Percentiles rank a stretch among this genome's conserved stretches.
phyloP scores from a whole-genome alignment of 2,888 invertebrate species.

The Liodrosophila aerea region DNA sequence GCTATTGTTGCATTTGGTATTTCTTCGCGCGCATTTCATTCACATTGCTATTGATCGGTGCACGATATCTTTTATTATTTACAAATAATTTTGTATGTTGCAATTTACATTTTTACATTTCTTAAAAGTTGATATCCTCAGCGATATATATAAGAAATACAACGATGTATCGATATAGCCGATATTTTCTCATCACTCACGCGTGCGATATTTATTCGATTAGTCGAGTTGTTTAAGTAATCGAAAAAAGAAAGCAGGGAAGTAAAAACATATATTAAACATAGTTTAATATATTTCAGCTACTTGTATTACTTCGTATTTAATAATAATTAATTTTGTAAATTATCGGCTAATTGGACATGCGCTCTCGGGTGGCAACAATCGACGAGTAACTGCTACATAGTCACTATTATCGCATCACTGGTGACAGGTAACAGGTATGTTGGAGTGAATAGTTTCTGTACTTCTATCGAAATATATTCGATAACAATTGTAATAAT shows the following conservation, averaged over 20 bases:
- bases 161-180: constrained; percentile 45
- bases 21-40: constrained; percentile 59
- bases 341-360: neutral
- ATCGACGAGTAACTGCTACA: constrained; percentile 17
- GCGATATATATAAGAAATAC: constrained; percentile 43
- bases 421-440: too few relatives aligned
- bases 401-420: too few relatives aligned
- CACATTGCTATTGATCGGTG: constrained; percentile 44
- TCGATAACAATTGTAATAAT: too few relatives aligned
- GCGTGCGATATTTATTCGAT: constrained; percentile 37
- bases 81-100: constrained; percentile 51
- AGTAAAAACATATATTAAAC: neutral
- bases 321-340: neutral
- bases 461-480: too few relatives aligned
- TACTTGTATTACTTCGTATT: neutral
- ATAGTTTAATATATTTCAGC: neutral
- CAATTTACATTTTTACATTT: constrained; percentile 69
- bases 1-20: constrained; percentile 46
- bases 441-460: too few relatives aligned
- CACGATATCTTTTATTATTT: constrained; percentile 57
- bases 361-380: constrained; percentile 11
- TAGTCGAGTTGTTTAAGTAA: neutral
- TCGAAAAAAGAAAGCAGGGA: too few relatives aligned
- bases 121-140: constrained; percentile 65
- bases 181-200: constrained; percentile 15